Evolutionary conservation across 2,888 invertebrate genomes (phyloP), one percentile per base, ranked within the genome.

Genomic region (Orchesellides sinensis): DNA sequence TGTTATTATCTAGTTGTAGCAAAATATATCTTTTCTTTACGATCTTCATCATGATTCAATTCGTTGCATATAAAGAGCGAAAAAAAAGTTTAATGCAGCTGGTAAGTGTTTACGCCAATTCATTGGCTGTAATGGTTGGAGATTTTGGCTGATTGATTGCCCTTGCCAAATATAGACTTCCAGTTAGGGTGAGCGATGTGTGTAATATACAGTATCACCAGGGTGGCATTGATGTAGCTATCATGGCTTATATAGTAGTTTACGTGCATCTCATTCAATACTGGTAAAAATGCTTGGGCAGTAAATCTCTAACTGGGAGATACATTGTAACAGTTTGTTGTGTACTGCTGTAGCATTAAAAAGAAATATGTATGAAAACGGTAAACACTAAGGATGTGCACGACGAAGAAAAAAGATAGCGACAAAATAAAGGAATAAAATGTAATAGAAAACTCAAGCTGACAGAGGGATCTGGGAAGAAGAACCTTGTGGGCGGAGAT

Each of bases 111-210:
- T 74, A 45, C 49, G 61, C 69, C 81, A 74, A 81, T 81, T 81
- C 81, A 81, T 74, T 69, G 69, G 63, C 54, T 66, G 63, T 72
- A 81, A 81, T 74, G 81, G 74, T 74, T 61, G 69, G 81, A 81
- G 81, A 81, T 81, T 74, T 74, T 74, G 81, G 74, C 81, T 81
- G 81, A 81, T 74, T 81, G 81, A 81, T 81, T 81, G 81, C 74
- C 74, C 61, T 63, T 74, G 74, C 69, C 74, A 66, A 27, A 63
- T 68, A 74, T 81, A 66, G 81, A 81, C 74, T 74, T 66, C 69
- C 68, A 74, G 63, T 69, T n/a, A 73, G 47, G 59, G 61, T 45
- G 68, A 66, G 32, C 25, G 80, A 80, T 80, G 29, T 65, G 68
- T 68, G 21, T 59, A 17, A 45, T 56, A 54, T 72, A 56, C 21